Evolutionary conservation across 2,113 vertebrate species (phyloP).

Genomic region (Nesoenas mayeri): DNA sequence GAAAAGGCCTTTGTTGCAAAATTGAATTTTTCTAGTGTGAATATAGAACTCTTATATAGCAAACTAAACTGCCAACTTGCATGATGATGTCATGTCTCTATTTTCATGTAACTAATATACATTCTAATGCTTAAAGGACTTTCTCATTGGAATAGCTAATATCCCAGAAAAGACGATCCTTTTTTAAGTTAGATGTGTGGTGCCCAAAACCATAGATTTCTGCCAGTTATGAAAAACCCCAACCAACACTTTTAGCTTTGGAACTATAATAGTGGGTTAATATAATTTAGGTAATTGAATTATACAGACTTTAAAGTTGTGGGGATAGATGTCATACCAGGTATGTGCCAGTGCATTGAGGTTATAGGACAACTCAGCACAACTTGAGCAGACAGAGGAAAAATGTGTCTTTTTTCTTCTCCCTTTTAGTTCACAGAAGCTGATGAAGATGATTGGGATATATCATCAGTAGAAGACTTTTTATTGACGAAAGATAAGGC

Average conservation of each 20-base stretch:
- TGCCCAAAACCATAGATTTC: neutral
- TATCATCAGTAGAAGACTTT: conserved; percentile 83
- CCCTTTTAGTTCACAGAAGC: conserved; percentile 61
- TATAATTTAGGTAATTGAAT: neutral
- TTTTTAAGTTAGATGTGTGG: neutral
- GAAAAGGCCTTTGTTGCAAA: neutral
- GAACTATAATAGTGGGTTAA: neutral
- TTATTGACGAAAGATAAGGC: conserved; percentile 58
- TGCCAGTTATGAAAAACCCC: neutral
- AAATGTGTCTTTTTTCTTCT: neutral
- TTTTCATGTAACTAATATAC: neutral
- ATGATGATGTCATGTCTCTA: neutral
- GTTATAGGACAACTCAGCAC: neutral
- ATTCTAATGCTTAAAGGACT: neutral
- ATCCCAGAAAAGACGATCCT: neutral
- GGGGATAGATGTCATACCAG: neutral
- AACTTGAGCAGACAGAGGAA: neutral
- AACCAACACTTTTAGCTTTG: neutral
- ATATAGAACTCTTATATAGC: neutral
- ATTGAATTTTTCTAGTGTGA: neutral
- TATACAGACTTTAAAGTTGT: neutral
- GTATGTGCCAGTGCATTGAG: neutral
- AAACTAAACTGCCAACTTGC: neutral
- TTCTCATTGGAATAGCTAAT: neutral
- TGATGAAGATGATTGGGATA: conserved; percentile 85